Evolutionary conservation across 2,888 invertebrate genomes (phyloP), one percentile per base, ranked within the genome.

Genomic region (Acanthococcus lagerstroemiae): DNA sequence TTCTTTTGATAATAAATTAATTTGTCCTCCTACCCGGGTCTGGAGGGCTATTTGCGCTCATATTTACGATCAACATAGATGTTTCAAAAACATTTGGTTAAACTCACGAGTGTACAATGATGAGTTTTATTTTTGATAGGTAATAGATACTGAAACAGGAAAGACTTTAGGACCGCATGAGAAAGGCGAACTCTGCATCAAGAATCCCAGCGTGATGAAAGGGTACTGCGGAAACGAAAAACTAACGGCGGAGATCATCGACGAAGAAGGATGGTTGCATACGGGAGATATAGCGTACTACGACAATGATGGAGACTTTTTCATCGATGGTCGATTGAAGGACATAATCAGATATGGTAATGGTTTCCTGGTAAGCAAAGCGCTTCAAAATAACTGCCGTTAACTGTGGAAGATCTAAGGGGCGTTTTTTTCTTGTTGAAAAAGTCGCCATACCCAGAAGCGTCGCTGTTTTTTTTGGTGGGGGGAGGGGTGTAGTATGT

Each of bases 321-420:
- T 82, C 73, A 84, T 93, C 69, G 86, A 91, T 1, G 94, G 91
- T 75, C 79, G 94, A 68, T 77, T 91, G 21, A 94, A 94, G 75
- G 92, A 93, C 74, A 82, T 94, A 26, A 93, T 94, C 72, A 94
- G 94, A 76, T 91, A 90, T 73, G 92, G n/a, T n/a, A n/a, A 93
- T 75, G 91, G 86, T 45, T 87, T 84, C 73, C 82, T 82, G 76
- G 80, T 80, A 71, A 72, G 26, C 7, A 25, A 24, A 4, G 19
- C 15, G 15, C n/a, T n/a, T n/a, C n/a, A n/a, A n/a, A n/a, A n/a
- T n/a, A n/a, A n/a, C n/a, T n/a, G n/a, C n/a, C n/a, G n/a, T n/a
- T n/a, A n/a, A n/a, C n/a, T n/a, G n/a, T n/a, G n/a, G n/a, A n/a
- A n/a, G n/a, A n/a, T n/a, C n/a, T n/a, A n/a, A n/a, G n/a, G n/a